Evolutionary conservation across 2,113 vertebrate species (phyloP).

Genomic region (Eclectus roratus): DNA sequence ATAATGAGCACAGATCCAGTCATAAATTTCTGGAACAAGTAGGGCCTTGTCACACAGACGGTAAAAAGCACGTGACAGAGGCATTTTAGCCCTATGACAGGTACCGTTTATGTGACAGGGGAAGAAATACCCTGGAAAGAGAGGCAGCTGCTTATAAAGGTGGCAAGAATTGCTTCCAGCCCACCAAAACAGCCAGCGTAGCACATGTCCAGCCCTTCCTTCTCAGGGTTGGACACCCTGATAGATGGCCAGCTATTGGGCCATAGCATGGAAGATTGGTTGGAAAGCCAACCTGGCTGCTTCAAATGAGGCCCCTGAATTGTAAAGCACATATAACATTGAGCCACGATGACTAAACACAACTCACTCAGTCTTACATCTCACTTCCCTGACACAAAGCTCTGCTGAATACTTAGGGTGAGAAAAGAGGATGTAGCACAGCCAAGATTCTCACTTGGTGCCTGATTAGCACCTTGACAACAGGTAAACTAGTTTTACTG

Average conservation of each 20-base stretch:
- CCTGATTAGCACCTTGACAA: background rate
- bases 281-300: background rate
- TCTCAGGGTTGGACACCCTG: background rate
- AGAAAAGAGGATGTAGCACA: background rate
- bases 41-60: background rate
- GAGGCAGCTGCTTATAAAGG: background rate
- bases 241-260: fast-evolving
- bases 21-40: background rate
- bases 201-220: background rate
- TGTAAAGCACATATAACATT: background rate
- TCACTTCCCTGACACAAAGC: background rate
- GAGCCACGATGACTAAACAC: fast-evolving
- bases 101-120: background rate
- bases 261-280: background rate
- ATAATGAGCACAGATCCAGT: background rate
- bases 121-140: background rate
- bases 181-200: background rate
- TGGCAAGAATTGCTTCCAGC: background rate
- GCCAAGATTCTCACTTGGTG: background rate
- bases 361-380: background rate
- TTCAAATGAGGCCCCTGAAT: background rate
- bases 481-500: background rate
- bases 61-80: background rate
- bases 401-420: background rate
- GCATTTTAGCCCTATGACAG: background rate